Evolutionary conservation across 2,113 vertebrate genomes (phyloP).

Genomic region (Notothenia rossii): DNA sequence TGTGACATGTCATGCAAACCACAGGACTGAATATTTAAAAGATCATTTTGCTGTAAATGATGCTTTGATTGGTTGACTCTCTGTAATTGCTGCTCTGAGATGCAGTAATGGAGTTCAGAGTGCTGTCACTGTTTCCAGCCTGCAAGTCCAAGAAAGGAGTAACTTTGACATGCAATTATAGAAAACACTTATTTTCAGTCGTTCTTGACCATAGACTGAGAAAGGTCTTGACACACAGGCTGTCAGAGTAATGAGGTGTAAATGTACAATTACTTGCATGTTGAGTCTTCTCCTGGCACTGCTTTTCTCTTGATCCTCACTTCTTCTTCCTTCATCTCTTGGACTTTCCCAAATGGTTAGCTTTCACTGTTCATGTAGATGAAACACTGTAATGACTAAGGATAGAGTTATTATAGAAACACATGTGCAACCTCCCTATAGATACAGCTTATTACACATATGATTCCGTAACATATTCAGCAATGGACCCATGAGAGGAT

Average conservation of each 20-base stretch:
- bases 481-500: conserved; percentile 25
- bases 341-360: neutral
- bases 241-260: neutral
- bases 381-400: conserved; percentile 12
- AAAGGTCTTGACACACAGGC: neutral
- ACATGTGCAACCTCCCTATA: neutral
- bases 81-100: conserved; percentile 18
- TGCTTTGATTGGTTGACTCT: neutral
- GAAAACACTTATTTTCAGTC: neutral
- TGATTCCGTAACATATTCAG: conserved; percentile 19
- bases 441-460: neutral
- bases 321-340: neutral
- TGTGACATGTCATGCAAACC: neutral
- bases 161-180: neutral
- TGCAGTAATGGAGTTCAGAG: neutral
- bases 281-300: neutral
- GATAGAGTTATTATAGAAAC: neutral
- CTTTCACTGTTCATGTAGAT: neutral
- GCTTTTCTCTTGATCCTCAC: no score
- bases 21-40: neutral
- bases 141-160: neutral
- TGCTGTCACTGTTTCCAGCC: neutral
- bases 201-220: neutral
- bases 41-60: neutral
- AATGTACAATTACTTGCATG: neutral